Evolutionary conservation across 2,888 invertebrate species (phyloP), one percentile per base, ranked within the genome.

Genomic region (Melinopterus prodromus): DNA sequence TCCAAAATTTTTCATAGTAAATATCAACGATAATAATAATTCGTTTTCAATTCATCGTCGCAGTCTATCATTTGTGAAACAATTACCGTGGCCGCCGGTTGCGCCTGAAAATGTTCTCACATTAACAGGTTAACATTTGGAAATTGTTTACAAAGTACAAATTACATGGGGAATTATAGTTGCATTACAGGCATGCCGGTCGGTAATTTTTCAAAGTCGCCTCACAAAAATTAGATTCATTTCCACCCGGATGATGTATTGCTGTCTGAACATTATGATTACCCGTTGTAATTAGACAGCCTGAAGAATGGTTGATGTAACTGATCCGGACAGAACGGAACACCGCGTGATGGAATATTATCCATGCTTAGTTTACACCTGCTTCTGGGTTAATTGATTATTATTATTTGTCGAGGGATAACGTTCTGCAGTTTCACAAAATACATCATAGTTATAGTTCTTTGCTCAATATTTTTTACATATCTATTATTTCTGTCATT

Each of bases 41-140:
- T 53, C 53, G 5, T 53, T 53, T 53, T 53, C 53, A 53, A 7
- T 53, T 53, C 53, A 12, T 53, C 53, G 53, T 53, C 53, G 53
- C 53, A 53, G 53, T 6, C 53, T 53, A 53, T 53, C 53, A 53
- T 53, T 53, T 53, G 53, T 53, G 53, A 53, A 53, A 53, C 53
- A 53, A 53, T 53, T 53, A 53, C 53, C 53, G 26, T 26, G 26
- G 26, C 26, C 26, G 26, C 26, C 26, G 26, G 26, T 53, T 7
- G 9, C 5, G 53, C 53, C 53, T 53, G 53, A 53, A 53, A 53
- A 53, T 53, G 53, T 53, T 53, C 53, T 53, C 53, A 53, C 53
- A 53, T 53, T 53, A 53, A 53, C 53, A 53, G 53, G 53, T 53
- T 53, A 53, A 53, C 53, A 53, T 53, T 53, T 53, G 53, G 53